phyloP scores from a whole-genome alignment of 2,797 vertebrate genomes.

The Meda fulgida region DNA sequence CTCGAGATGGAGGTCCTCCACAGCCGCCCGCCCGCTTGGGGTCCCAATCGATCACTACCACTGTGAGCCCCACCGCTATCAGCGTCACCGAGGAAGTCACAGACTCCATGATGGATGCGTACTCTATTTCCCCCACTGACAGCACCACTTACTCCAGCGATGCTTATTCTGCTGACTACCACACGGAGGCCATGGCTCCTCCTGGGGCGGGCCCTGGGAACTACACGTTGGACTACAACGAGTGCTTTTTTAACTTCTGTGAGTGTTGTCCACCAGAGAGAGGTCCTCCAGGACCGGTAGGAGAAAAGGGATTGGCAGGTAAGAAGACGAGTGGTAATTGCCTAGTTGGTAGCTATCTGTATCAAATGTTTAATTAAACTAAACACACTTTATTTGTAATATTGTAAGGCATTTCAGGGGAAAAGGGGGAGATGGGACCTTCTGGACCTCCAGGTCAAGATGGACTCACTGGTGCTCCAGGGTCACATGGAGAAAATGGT shows the following conservation, averaged over 20 bases:
- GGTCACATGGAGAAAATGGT: constrained; percentile 78
- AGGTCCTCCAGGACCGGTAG: constrained; percentile 79
- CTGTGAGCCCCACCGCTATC: constrained; percentile 61
- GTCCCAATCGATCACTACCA: constrained; percentile 66
- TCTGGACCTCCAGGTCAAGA: constrained; percentile 77
- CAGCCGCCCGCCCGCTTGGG: constrained; percentile 54
- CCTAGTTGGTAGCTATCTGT: neutral
- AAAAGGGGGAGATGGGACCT: constrained; percentile 80
- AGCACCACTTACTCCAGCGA: constrained; percentile 76
- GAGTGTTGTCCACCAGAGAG: constrained; percentile 86
- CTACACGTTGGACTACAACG: constrained; percentile 83
- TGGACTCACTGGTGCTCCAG: constrained; percentile 74
- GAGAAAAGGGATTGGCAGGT: constrained; percentile 72
- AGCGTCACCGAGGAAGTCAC: constrained; percentile 73
- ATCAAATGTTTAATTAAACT: neutral
- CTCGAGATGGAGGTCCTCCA: constrained; percentile 55
- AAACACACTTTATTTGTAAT: neutral
- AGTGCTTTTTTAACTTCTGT: constrained; percentile 93
- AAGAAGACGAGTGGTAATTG: constrained; percentile 32
- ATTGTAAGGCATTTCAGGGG: constrained; percentile 83
- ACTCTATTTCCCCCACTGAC: constrained; percentile 70
- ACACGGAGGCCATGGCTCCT: constrained; percentile 65
- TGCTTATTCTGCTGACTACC: constrained; percentile 72
- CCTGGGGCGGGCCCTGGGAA: constrained; percentile 76
- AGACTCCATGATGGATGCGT: constrained; percentile 70